Base-by-base conservation (phyloP, 2,797 vertebrate species). In the Paguma larvata region DNA sequence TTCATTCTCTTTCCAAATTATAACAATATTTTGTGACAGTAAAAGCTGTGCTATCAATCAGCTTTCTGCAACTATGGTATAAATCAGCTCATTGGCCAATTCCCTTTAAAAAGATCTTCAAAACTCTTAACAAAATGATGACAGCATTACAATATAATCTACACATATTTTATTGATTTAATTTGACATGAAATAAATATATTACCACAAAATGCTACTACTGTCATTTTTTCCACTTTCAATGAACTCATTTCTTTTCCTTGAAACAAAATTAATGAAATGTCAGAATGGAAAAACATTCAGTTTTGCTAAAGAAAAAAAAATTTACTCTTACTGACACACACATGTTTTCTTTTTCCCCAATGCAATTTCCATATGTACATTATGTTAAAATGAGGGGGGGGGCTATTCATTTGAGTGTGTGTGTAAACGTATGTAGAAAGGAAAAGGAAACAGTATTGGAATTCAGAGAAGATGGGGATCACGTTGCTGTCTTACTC, bases 231-330 rank as follows among this genome's bases (percentile, higher is more conserved):
- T 95, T 77, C 44, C 62, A 93, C 18, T 94, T 93, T 95, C 77
- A 96, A 89, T 94, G 86, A 93, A 78, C 30, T 93, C 44, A 14
- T 90, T 88, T 96, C 34, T 90, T 91, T 93, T 82, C 30, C 72
- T 96, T n/a, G 18, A 83, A 93, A 72, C 14, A 91, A 96, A 97
- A 79, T 84, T 89, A 95, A 95, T 94, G 62, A 94, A 94, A 85
- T 86, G 27, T 89, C 89, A 95, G 56, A 89, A 62, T 94, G 72
- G 38, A 87, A 96, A 92, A 94, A 67, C 2, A 73, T 84, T 96
- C n/a, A 10, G 2, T 70, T 88, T 91, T 89, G 51, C 67, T 92
- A 67, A 80, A 91, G 46, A 11, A 51, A 95, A 94, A 53, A 51
- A 73, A 79, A 38, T 51, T 44, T 73, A 88, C 14, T 92, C 30